Evolutionary conservation across 2,113 vertebrate species (phyloP).

Genomic region (Centropus bengalensis): DNA sequence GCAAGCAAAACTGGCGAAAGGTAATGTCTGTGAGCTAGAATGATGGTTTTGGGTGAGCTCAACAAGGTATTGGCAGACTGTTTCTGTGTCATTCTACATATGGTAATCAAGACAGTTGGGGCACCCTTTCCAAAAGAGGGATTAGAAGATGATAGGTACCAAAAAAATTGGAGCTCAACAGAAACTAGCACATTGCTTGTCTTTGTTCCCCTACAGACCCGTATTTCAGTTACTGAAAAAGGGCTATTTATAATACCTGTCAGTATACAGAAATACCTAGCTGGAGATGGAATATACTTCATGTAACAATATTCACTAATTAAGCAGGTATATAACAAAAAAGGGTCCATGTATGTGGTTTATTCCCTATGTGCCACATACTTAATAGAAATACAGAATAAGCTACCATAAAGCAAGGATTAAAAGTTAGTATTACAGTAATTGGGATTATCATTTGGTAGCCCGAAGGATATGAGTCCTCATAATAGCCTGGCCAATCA

Average conservation of each 20-base stretch:
- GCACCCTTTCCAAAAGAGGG: neutral
- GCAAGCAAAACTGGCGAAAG: neutral
- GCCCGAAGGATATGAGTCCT: neutral
- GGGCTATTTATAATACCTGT: neutral
- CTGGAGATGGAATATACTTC: neutral
- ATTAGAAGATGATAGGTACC: neutral
- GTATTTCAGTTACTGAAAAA: neutral
- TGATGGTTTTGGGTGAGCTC: neutral
- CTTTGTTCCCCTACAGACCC: constrained; percentile 6
- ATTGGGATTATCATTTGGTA: constrained; percentile 56
- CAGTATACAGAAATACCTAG: neutral
- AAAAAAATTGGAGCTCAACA: neutral
- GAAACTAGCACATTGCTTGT: neutral
- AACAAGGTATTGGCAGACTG: constrained; percentile 34
- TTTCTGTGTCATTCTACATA: neutral
- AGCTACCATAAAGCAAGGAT: constrained; percentile 46
- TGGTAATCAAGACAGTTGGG: constrained; percentile 32
- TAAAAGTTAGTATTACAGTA: constrained; percentile 55
- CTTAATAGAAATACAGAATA: neutral
- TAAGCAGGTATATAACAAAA: neutral
- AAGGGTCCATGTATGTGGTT: neutral
- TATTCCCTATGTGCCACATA: neutral
- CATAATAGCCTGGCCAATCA: constrained; percentile 32
- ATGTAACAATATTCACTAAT: neutral
- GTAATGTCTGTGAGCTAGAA: neutral